Evolutionary conservation across 2,888 invertebrate species (phyloP).

Genomic region (Oligia strigilis): DNA sequence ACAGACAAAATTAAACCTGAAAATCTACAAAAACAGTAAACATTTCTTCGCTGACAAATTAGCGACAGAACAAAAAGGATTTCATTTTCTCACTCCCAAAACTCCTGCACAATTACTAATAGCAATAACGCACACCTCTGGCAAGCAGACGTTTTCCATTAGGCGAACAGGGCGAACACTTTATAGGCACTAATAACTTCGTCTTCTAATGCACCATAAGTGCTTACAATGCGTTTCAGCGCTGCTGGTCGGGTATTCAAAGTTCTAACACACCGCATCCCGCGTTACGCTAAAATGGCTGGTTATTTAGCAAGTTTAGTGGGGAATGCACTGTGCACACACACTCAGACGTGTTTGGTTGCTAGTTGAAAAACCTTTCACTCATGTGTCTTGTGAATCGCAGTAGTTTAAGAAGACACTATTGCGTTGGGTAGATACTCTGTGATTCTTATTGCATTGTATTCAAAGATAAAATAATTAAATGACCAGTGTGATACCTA

Average conservation of each 20-base stretch:
- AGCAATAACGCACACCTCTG: conserved; percentile 71
- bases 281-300: conserved; percentile 59
- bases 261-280: conserved; percentile 63
- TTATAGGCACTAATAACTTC: conserved; percentile 68
- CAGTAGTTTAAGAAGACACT: conserved; percentile 40
- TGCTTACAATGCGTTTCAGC: conserved; percentile 66
- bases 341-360: conserved; percentile 18
- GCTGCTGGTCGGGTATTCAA: conserved; percentile 60
- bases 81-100: conserved; percentile 34
- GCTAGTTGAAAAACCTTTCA: conserved; percentile 43
- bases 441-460: not conserved
- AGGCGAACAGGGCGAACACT: conserved; percentile 71
- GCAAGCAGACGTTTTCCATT: conserved; percentile 74
- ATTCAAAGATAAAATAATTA: not conserved
- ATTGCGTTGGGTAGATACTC: not conserved
- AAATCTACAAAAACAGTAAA: not conserved
- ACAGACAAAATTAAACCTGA: too few species aligned
- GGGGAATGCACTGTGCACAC: conserved; percentile 46
- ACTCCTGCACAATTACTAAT: conserved; percentile 70
- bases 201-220: conserved; percentile 73
- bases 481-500: not conserved
- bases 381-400: not conserved
- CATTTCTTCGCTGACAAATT: conserved; percentile 1
- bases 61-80: conserved; percentile 42
- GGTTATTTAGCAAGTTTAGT: conserved; percentile 63